Conservation (phyloP, 2,888 invertebrate species). For the Hoplodrina blanda region DNA sequence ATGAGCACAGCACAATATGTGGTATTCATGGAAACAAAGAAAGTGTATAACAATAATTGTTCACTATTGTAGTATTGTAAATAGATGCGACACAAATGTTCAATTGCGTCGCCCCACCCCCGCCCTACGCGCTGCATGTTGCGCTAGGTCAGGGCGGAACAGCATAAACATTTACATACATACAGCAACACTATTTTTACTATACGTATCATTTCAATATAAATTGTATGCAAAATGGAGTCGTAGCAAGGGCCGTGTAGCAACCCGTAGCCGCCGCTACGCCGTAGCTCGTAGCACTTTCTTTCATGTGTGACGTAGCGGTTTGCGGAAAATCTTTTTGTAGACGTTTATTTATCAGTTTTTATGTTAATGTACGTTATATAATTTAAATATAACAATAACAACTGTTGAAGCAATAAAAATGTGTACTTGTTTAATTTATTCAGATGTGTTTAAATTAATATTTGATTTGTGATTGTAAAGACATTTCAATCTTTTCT, state of each 20-base stretch:
- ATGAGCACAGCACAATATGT: neutral
- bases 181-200: conserved; percentile 32
- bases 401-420: conserved; percentile 17
- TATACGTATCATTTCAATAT: conserved; percentile 28
- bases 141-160: conserved; percentile 67
- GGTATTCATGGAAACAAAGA: conserved; percentile 23
- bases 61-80: conserved; percentile 19
- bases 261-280: conserved; percentile 48
- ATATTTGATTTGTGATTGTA: conserved; percentile 38
- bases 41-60: conserved; percentile 30
- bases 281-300: conserved; percentile 67
- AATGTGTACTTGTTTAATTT: conserved; percentile 16
- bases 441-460: conserved; percentile 25
- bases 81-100: conserved; percentile 36
- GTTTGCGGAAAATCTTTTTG: conserved; percentile 55
- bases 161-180: conserved; percentile 35
- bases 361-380: conserved; percentile 24
- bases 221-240: conserved; percentile 40
- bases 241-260: conserved; percentile 58
- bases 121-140: conserved; percentile 61
- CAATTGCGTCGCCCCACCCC: conserved; percentile 37
- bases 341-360: conserved; percentile 21
- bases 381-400: conserved; percentile 47
- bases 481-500: conserved; percentile 18
- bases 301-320: conserved; percentile 52